These are phyloP conservation scores for Diogma glabrata DNA, from an alignment of 2,888 invertebrate genomes.

Conservation along the genomic window DNA sequence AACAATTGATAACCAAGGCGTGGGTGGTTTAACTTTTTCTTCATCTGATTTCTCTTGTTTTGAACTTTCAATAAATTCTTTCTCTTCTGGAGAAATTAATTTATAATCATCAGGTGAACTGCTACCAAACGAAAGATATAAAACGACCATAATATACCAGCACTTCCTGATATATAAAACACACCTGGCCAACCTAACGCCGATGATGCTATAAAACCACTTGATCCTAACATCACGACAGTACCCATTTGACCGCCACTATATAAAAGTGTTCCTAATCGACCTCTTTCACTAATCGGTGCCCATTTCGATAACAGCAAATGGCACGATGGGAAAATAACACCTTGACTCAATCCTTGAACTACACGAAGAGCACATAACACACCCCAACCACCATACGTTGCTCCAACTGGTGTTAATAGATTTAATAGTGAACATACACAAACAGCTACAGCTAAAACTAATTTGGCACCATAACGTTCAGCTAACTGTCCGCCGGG, in stretches of 20 bases:
- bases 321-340: constrained; percentile 54
- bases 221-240: constrained; percentile 56
- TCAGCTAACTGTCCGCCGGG: constrained; percentile 59
- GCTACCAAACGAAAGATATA: constrained; percentile 50
- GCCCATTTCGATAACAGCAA: constrained; percentile 59
- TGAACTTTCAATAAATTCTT: constrained; percentile 53
- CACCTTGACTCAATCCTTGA: constrained; percentile 57
- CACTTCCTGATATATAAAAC: constrained; percentile 59
- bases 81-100: constrained; percentile 50
- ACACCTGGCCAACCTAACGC: constrained; percentile 64
- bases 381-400: constrained; percentile 47
- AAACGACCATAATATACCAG: constrained; percentile 48
- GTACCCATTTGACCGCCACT: constrained; percentile 70
- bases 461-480: constrained; percentile 54
- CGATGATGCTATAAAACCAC: constrained; percentile 60
- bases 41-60: constrained; percentile 34
- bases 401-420: constrained; percentile 55
- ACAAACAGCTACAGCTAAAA: constrained; percentile 43
- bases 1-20: constrained; percentile 64
- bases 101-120: constrained; percentile 49
- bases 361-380: constrained; percentile 38
- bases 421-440: constrained; percentile 56
- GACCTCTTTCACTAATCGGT: constrained; percentile 55
- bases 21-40: constrained; percentile 35
- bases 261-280: constrained; percentile 54